These are phyloP conservation scores for Cetonia aurata DNA, from an alignment of 2,888 invertebrate genomes.

Conservation along the genomic window DNA sequence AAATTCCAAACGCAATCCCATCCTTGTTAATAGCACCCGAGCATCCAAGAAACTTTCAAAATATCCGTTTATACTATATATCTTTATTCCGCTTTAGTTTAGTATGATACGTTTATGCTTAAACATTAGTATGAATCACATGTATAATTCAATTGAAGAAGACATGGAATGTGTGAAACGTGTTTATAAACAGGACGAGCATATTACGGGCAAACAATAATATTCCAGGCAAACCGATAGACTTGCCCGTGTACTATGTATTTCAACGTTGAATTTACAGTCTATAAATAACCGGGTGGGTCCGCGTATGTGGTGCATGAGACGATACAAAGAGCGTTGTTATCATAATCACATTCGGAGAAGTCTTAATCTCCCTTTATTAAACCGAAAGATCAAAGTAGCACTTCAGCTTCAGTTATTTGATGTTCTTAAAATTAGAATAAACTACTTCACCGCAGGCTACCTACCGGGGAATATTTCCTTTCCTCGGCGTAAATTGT, in stretches of 20 bases:
- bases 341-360: constrained; percentile 39
- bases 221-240: neutral
- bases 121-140: too few species aligned
- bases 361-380: constrained; percentile 39
- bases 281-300: constrained; percentile 30
- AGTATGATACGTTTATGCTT: too few species aligned
- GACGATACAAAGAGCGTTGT: constrained; percentile 36
- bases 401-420: constrained; percentile 34
- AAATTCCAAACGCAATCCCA: too few species aligned
- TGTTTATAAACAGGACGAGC: constrained; percentile 18
- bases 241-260: constrained; percentile 6
- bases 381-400: constrained; percentile 39
- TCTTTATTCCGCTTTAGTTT: too few species aligned
- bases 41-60: too few species aligned
- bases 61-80: too few species aligned
- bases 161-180: constrained; percentile 14
- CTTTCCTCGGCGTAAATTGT: constrained; percentile 35
- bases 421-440: constrained; percentile 41
- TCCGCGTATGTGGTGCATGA: neutral
- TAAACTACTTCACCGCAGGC: constrained; percentile 39
- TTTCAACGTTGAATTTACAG: constrained; percentile 33
- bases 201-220: constrained; percentile 21
- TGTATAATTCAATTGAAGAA: too few species aligned
- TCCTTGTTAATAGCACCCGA: too few species aligned
- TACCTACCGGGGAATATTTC: constrained; percentile 28